These are phyloP conservation scores for Nycteola revayana DNA, from an alignment of 2,888 invertebrate genomes.

Conservation along the genomic window DNA sequence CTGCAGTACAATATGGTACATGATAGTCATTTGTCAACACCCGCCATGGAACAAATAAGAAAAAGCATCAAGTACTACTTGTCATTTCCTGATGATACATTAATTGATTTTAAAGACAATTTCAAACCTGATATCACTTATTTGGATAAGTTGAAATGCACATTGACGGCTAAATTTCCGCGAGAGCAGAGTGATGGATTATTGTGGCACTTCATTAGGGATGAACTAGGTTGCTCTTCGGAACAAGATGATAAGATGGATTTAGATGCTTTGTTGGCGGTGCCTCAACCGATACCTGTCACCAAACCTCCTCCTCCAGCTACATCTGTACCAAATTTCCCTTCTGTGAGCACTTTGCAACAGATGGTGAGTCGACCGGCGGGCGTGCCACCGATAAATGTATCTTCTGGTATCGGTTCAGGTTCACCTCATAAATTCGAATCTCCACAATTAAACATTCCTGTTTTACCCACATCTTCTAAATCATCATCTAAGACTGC, in stretches of 20 bases:
- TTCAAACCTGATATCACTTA: slow-evolving; percentile 88
- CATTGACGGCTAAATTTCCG: slow-evolving; percentile 91
- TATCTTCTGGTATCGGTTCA: slow-evolving; percentile 70
- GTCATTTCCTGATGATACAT: slow-evolving; percentile 73
- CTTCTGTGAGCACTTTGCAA: slow-evolving; percentile 73
- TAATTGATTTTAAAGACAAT: slow-evolving; percentile 77
- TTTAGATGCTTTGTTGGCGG: slow-evolving; percentile 79
- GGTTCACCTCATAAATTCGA: slow-evolving; percentile 80
- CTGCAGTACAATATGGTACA: slow-evolving; percentile 93
- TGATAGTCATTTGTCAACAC: slow-evolving; percentile 90
- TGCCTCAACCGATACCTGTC: slow-evolving; percentile 78
- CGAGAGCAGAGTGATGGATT: slow-evolving; percentile 89
- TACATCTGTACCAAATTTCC: slow-evolving; percentile 68
- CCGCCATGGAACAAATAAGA: slow-evolving; percentile 92
- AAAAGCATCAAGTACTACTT: slow-evolving; percentile 92
- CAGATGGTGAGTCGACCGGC: slow-evolving; percentile 78
- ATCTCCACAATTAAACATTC: slow-evolving; percentile 81
- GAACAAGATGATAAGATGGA: slow-evolving; percentile 87
- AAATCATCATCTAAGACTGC: slow-evolving; percentile 82
- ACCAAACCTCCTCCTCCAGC: slow-evolving; percentile 60
- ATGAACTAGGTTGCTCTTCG: slow-evolving; percentile 85
- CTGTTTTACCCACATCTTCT: slow-evolving; percentile 81
- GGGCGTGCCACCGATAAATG: slow-evolving; percentile 75
- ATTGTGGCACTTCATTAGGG: slow-evolving; percentile 90
- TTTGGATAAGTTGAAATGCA: slow-evolving; percentile 92